Conservation (phyloP, 2,113 vertebrate genomes). For the Trinectes maculatus region DNA sequence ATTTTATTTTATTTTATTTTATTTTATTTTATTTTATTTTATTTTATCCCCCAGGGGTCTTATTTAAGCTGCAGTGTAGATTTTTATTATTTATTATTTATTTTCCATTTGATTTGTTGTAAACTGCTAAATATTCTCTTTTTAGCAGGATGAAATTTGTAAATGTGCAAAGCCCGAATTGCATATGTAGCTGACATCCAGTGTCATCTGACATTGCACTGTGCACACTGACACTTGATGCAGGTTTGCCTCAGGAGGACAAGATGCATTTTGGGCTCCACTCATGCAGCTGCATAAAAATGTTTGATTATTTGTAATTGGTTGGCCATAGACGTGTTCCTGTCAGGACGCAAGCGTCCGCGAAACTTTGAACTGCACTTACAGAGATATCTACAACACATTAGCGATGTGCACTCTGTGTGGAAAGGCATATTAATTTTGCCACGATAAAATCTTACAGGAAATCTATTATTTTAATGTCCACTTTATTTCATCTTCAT, state of each 20-base stretch:
- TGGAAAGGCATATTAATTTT: slow-evolving; percentile 30
- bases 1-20: no score
- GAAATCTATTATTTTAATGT: slow-evolving; percentile 23
- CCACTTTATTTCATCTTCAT: slow-evolving; percentile 2
- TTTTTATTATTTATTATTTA: no score
- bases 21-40: no score
- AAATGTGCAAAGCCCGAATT: neutral
- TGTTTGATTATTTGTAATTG: slow-evolving; percentile 50
- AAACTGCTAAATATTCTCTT: neutral
- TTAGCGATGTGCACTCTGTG: no score
- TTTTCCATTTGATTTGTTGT: neutral
- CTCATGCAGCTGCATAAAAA: slow-evolving; percentile 35
- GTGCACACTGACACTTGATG: slow-evolving; percentile 59
- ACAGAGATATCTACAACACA: slow-evolving; percentile 4
- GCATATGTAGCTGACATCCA: slow-evolving; percentile 17
- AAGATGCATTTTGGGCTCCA: slow-evolving; percentile 44
- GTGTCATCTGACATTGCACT: slow-evolving; percentile 57
- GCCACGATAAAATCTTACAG: slow-evolving; percentile 21
- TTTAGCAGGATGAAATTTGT: neutral
- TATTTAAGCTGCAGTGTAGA: no score
- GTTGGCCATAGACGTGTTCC: slow-evolving; percentile 27
- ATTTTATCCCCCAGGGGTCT: no score
- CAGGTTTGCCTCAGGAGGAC: slow-evolving; percentile 52
- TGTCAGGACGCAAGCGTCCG: slow-evolving; percentile 33
- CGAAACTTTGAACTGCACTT: slow-evolving; percentile 16